Conservation (phyloP, 2,797 vertebrate genomes). For the Lepus oiostolus region DNA sequence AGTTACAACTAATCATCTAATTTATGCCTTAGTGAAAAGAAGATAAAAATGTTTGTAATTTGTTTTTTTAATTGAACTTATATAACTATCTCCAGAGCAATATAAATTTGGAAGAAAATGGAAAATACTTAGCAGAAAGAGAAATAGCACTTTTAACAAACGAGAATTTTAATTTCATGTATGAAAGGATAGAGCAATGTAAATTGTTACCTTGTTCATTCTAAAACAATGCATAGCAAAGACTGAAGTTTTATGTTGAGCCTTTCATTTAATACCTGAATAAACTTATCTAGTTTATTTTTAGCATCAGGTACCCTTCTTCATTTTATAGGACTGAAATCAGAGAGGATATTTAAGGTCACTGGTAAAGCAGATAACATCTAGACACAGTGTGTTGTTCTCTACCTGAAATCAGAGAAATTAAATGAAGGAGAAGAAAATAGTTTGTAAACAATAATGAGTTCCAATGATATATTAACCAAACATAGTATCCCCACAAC, state of each 20-base stretch:
- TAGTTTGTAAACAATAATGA: neutral
- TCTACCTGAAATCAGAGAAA: conserved; percentile 28
- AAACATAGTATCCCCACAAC: neutral
- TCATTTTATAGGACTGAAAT: conserved; percentile 4
- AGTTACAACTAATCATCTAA: conserved; percentile 38
- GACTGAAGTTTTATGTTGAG: conserved; percentile 51
- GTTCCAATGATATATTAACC: neutral
- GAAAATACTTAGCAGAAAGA: conserved; percentile 26
- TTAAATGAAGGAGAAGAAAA: conserved; percentile 1
- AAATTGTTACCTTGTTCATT: neutral
- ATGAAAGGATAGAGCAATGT: conserved; percentile 7
- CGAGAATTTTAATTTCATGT: conserved; percentile 36
- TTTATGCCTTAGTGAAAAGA: conserved; percentile 52
- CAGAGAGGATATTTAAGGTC: neutral
- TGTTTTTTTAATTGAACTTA: conserved; percentile 52
- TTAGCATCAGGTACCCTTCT: neutral
- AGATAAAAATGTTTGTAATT: conserved; percentile 41
- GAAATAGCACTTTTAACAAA: conserved; percentile 32
- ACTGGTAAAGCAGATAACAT: neutral
- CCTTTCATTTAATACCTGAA: neutral
- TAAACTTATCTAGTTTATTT: conserved; percentile 37
- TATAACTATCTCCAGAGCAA: conserved; percentile 34
- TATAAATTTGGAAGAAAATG: conserved; percentile 36
- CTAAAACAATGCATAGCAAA: conserved; percentile 10
- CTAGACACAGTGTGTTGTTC: neutral